phyloP scores from a whole-genome alignment of 1,140 invertebrate genomes.

The Saxidomus purpurata region DNA sequence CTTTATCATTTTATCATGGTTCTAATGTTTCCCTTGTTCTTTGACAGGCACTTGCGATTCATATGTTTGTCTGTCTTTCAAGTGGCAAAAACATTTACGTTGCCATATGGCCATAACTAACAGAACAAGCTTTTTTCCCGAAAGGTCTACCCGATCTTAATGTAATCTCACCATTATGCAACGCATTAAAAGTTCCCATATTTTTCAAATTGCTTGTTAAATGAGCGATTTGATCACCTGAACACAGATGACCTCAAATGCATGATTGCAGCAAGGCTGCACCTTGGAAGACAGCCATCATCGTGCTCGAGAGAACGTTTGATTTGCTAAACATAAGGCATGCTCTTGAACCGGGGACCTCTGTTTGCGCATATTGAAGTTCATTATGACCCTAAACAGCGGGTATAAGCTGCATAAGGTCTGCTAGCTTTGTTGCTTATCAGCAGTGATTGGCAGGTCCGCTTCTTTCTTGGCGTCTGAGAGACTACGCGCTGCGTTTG shows the following conservation, averaged over 20 bases:
- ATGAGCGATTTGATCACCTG: conserved; percentile 14
- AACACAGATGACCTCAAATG: conserved; percentile 11
- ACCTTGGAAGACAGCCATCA: neutral
- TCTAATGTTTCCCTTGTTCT: neutral
- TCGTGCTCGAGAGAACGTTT: neutral
- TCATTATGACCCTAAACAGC: conserved; percentile 21
- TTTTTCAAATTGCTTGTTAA: conserved; percentile 15
- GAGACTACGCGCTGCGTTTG: conserved; percentile 37
- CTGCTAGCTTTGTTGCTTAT: conserved; percentile 44
- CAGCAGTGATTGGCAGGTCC: conserved; percentile 36
- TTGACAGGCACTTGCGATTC: neutral
- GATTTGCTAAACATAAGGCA: neutral
- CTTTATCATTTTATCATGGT: too few species aligned
- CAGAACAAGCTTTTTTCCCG: neutral
- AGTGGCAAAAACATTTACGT: conserved; percentile 5
- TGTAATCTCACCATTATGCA: conserved; percentile 32
- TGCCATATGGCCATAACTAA: conserved; percentile 16
- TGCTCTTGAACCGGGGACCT: conserved; percentile 44
- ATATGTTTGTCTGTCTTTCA: neutral
- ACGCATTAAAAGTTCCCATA: conserved; percentile 24
- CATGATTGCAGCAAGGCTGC: conserved; percentile 7
- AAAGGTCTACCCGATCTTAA: neutral
- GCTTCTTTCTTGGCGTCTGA: conserved; percentile 15
- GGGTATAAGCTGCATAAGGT: conserved; percentile 23
- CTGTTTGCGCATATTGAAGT: conserved; percentile 27